phyloP scores from a whole-genome alignment of 2,113 vertebrate genomes.

The Tetraodon nigroviridis region DNA sequence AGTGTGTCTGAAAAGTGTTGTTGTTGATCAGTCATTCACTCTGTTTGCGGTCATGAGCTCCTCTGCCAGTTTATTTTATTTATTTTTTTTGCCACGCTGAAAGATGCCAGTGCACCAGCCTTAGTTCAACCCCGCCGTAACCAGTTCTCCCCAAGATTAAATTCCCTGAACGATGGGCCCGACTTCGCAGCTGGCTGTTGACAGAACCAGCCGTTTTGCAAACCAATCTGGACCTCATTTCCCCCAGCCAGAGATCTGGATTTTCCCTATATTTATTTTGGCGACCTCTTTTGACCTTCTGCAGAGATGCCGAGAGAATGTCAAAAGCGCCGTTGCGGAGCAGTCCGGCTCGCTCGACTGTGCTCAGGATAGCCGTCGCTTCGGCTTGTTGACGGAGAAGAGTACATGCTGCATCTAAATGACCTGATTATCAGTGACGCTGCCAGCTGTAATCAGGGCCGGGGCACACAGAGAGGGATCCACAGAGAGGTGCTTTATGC shows the following conservation, averaged over 20 bases:
- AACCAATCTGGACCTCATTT: constrained; percentile 36
- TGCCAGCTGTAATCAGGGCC: constrained; percentile 70
- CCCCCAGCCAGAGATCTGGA: constrained; percentile 11
- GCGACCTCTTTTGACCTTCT: constrained; percentile 1
- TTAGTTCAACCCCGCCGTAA: constrained; percentile 16
- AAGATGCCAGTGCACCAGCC: constrained; percentile 12
- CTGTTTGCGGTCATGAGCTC: background rate
- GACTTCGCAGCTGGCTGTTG: constrained; percentile 33
- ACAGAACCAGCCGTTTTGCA: constrained; percentile 38
- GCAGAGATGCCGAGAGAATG: constrained; percentile 36
- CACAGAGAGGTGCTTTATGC: constrained; percentile 58
- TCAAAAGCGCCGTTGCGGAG: constrained; percentile 31
- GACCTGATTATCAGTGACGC: constrained; percentile 71
- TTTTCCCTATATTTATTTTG: constrained; percentile 4
- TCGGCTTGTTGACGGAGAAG: constrained; percentile 61
- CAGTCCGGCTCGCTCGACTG: constrained; percentile 29
- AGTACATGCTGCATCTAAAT: constrained; percentile 67
- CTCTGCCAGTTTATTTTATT: background rate
- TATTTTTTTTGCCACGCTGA: background rate
- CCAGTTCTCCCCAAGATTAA: constrained; percentile 26
- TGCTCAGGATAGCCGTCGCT: constrained; percentile 42
- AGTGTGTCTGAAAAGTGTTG: too few relatives aligned
- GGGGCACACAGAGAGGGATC: constrained; percentile 41
- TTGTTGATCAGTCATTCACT: too few relatives aligned
- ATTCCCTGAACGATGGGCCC: constrained; percentile 27